Percentiles rank a stretch among this genome's conserved stretches.
These are phyloP conservation scores for Andricus grossulariae DNA, from an alignment of 1,140 invertebrate species.

Conservation along the genomic window DNA sequence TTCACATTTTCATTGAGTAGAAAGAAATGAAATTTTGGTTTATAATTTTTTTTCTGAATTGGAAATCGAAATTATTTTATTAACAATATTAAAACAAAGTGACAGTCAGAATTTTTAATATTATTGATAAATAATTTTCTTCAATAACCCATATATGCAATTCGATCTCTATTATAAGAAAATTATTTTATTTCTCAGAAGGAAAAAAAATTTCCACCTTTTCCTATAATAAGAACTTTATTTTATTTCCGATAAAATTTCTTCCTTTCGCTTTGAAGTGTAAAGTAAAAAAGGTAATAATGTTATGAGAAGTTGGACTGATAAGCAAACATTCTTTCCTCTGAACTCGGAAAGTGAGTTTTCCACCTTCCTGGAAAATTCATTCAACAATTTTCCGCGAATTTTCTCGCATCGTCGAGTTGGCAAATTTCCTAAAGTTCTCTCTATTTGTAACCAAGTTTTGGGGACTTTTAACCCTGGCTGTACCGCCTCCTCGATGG, in stretches of 20 bases:
- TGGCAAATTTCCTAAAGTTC: slow-evolving; percentile 8
- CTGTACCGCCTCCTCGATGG: background rate
- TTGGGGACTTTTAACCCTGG: slow-evolving; percentile 13
- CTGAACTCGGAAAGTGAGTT: background rate
- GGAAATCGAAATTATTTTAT: no score
- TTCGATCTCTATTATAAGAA: background rate
- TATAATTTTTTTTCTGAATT: no score
- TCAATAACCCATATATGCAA: background rate
- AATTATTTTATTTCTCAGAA: no score
- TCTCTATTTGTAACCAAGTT: slow-evolving; percentile 10
- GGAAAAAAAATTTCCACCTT: no score
- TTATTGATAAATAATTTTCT: no score
- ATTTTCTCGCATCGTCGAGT: slow-evolving; percentile 17
- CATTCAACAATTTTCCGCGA: slow-evolving; percentile 13
- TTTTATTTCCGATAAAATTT: background rate
- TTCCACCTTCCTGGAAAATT: slow-evolving; percentile 12
- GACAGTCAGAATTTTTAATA: no score
- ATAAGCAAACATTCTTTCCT: background rate
- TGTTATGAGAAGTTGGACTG: slow-evolving; percentile 11
- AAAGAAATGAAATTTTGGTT: no score
- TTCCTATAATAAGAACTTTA: no score
- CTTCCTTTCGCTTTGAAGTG: background rate
- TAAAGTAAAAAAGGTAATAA: slow-evolving; percentile 10
- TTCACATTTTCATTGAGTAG: no score
- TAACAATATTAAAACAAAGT: no score